These are phyloP conservation scores for Drosophila formosana DNA, from an alignment of 2,888 invertebrate genomes.

Conservation along the genomic window DNA sequence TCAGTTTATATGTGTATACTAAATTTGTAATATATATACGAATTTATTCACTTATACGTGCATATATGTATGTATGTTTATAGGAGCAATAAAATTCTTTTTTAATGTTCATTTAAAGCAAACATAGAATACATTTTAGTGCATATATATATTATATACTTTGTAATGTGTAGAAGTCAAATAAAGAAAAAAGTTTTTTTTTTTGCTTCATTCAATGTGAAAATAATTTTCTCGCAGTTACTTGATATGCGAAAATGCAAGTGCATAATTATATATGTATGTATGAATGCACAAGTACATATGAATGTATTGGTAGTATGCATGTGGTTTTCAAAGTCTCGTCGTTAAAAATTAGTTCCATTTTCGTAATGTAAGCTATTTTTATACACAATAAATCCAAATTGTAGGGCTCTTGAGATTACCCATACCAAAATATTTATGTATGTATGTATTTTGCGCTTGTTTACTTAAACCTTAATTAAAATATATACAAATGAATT, in stretches of 20 bases:
- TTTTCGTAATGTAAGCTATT: slow-evolving; percentile 43
- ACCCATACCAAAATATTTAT: neutral
- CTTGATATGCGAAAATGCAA: slow-evolving; percentile 15
- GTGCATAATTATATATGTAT: neutral
- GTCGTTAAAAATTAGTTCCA: slow-evolving; percentile 43
- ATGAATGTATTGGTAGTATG: neutral
- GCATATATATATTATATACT: too few relatives aligned
- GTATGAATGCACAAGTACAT: neutral
- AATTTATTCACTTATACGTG: neutral
- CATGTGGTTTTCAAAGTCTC: slow-evolving; percentile 3
- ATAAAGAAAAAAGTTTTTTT: too few relatives aligned
- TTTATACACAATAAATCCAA: slow-evolving; percentile 26
- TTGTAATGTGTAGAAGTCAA: neutral
- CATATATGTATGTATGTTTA: neutral
- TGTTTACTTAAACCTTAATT: neutral
- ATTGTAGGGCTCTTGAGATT: slow-evolving; percentile 5
- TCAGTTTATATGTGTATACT: slow-evolving; percentile 10
- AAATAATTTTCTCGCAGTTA: slow-evolving; percentile 34
- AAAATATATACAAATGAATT: neutral
- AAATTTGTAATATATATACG: slow-evolving; percentile 3
- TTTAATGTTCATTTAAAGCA: slow-evolving; percentile 1
- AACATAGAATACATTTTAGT: neutral
- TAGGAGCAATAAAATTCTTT: slow-evolving; percentile 24
- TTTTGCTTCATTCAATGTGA: too few relatives aligned
- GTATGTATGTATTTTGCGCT: neutral